Base-by-base conservation (phyloP, 2,888 invertebrate species). In the Sinodicranocentrus sp. region DNA sequence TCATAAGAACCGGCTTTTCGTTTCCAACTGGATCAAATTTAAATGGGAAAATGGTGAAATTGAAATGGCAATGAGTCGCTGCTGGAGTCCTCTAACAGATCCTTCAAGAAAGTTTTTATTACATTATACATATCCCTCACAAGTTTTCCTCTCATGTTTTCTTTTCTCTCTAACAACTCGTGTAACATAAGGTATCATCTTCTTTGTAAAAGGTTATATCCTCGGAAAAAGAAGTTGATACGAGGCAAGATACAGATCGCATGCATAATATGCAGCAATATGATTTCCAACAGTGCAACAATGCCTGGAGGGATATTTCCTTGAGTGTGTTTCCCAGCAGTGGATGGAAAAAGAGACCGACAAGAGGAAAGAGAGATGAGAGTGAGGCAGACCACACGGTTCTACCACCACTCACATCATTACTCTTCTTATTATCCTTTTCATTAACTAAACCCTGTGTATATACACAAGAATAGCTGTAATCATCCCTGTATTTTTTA, bases 271-370 rank as follows among this genome's bases (percentile, higher is more conserved):
- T 33, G 26, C 52, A 65, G 44, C 25, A 13, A 23, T 59, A 72
- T 67, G 72, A 61, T 57, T 68, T 82, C 76, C 82, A 76, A 82
- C 82, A 65, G 76, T 82, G 82, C 82, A 76, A 44, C 43, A 82
- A 63, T 71, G 82, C 82, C 82, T 65, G 65, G 76, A 82, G 76
- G 71, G 65, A 77, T 82, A n/a, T 61, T 82, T 44, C n/a, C n/a
- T 65, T 82, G 44, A 59, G 71, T 77, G 33, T 23, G 61, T 71
- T 82, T 82, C 82, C 71, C 76, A 82, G 76, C 82, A 63, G 76
- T 61, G 15, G 70, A 63, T 21, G 71, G 54, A 52, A 68, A 75
- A 80, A 80, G 65, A 82, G 76, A 57, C 76, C 76, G 76, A 76
- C 76, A 72, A 67, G 65, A 73, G 52, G 39, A 44, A 54, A 71